Evolutionary conservation across 2,113 vertebrate species (phyloP), one percentile per base, ranked within the genome.

Genomic region (Silurus glanis): DNA sequence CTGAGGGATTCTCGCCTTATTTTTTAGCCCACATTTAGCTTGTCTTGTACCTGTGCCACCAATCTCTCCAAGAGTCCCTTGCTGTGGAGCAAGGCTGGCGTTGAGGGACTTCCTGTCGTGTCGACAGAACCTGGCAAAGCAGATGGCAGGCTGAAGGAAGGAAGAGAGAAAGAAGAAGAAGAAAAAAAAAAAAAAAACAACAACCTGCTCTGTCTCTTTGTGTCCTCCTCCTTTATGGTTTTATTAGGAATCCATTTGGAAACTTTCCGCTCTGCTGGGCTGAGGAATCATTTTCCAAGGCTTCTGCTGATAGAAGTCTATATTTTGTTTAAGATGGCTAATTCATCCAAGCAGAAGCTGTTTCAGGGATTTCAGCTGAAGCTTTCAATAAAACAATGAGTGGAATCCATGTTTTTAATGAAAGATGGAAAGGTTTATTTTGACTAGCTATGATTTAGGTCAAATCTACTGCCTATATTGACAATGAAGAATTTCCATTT

Each of bases 11-110:
- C 12, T 71, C 62, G 82, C 86, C 55, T 80, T 80, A 83, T 87
- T 85, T 93, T 92, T 92, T 90, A 92, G 92, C 89, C 87, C 82
- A 79, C 87, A 76, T 91, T 92, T 90, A 91, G 86, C 90, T 82
- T 85, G 89, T 53, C 78, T 74, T 80, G 83, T 72, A 51, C 90
- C 88, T 76, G 74, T 86, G 87, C 62, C 56, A 86, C 71, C 62
- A 64, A 67, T 69, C 83, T 59, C 79, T 89, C 90, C 91, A 88
- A 90, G 86, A 88, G 87, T 90, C 69, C 90, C 83, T 90, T 87
- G 88, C 92, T 84, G 87, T 89, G 47, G 72, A 91, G 88, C 84
- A 23, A 79, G 89, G 89, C 87, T 62, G 87, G 87, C 89, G 90
- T 88, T 89, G 85, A 76, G 82, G 89, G 89, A 91, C 88, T 89